These are phyloP conservation scores for Neoascia interrupta DNA, from an alignment of 2,888 invertebrate genomes.

Conservation along the genomic window DNA sequence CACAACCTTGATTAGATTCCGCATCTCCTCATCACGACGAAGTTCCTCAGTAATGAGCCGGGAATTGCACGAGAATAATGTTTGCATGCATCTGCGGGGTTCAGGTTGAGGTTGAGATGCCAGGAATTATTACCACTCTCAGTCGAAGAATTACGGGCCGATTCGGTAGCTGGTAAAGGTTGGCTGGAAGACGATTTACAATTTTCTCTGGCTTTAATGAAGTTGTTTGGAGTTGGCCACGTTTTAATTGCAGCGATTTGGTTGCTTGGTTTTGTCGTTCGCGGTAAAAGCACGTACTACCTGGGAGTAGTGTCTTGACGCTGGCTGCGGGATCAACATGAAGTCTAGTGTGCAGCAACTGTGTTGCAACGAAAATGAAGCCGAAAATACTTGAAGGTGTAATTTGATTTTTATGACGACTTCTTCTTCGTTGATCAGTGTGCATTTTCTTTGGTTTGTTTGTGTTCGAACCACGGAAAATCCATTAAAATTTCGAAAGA, in stretches of 20 bases:
- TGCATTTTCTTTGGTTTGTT: slow-evolving; percentile 38
- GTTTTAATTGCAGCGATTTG: slow-evolving; percentile 66
- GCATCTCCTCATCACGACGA: slow-evolving; percentile 27
- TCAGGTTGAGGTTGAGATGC: background rate
- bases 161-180: slow-evolving; percentile 15
- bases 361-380: slow-evolving; percentile 8
- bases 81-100: slow-evolving; percentile 31
- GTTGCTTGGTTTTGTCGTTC: slow-evolving; percentile 50
- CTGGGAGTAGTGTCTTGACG: slow-evolving; percentile 9
- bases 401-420: slow-evolving; percentile 67
- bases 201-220: slow-evolving; percentile 61
- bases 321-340: no score
- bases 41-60: slow-evolving; percentile 54
- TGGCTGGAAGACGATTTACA: slow-evolving; percentile 12
- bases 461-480: slow-evolving; percentile 25
- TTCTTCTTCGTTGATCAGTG: background rate
- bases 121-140: slow-evolving; percentile 45
- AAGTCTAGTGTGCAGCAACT: no score
- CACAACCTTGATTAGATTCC: slow-evolving; percentile 51
- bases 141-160: slow-evolving; percentile 50
- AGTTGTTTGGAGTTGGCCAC: slow-evolving; percentile 57
- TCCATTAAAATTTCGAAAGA: slow-evolving; percentile 42
- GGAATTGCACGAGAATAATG: slow-evolving; percentile 37
- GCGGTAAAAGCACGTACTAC: slow-evolving; percentile 52
- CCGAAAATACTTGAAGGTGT: slow-evolving; percentile 35